phyloP scores from a whole-genome alignment of 1,140 invertebrate species.

The Anadara kagoshimensis region DNA sequence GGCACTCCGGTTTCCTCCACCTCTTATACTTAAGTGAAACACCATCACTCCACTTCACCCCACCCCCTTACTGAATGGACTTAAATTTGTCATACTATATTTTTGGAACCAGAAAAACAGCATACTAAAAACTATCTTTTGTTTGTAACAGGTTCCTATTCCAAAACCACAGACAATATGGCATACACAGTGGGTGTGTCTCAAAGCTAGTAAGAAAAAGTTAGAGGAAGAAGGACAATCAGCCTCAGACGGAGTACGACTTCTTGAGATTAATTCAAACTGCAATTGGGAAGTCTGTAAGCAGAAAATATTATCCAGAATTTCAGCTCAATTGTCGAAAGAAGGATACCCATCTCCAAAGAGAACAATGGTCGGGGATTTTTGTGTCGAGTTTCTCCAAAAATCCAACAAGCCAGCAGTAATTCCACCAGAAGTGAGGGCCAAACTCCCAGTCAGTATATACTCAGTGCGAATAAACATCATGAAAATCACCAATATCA shows the following conservation, averaged over 20 bases:
- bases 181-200: constrained; percentile 66
- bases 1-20: too few relatives aligned
- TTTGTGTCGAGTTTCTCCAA: constrained; percentile 60
- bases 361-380: constrained; percentile 51
- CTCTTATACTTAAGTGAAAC: too few relatives aligned
- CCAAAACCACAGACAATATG: constrained; percentile 3
- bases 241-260: constrained; percentile 19
- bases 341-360: constrained; percentile 48
- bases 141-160: too few relatives aligned
- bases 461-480: constrained; percentile 55
- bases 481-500: background rate
- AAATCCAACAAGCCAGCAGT: constrained; percentile 59
- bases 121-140: too few relatives aligned
- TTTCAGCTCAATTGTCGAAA: constrained; percentile 49
- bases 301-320: constrained; percentile 57
- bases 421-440: constrained; percentile 62
- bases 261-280: constrained; percentile 66
- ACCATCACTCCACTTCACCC: too few relatives aligned
- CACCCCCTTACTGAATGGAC: too few relatives aligned
- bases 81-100: too few relatives aligned
- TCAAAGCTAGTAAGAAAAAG: constrained; percentile 38
- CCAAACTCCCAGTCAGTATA: constrained; percentile 59
- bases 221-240: constrained; percentile 11
- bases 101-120: too few relatives aligned
- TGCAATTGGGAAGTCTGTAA: constrained; percentile 63